These are phyloP conservation scores for Melinopterus prodromus DNA, from an alignment of 2,888 invertebrate genomes.

Conservation along the genomic window DNA sequence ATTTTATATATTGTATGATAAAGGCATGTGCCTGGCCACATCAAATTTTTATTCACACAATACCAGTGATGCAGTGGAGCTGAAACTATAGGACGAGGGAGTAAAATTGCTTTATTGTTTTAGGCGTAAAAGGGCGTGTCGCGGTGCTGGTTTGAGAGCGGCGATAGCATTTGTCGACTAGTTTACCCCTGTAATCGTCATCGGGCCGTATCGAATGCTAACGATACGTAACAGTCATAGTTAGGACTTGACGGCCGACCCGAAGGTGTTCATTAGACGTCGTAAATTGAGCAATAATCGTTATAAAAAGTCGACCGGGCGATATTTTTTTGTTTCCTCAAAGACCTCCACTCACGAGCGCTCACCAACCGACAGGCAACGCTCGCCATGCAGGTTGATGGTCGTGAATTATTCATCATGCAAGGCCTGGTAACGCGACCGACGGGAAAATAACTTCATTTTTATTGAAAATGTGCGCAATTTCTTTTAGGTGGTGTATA, in stretches of 20 bases:
- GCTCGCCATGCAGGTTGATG: neutral
- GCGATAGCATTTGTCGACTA: conserved; percentile 4
- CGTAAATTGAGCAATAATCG: conserved; percentile 4
- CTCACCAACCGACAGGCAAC: neutral
- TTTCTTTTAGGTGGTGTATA: neutral
- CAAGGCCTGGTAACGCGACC: neutral
- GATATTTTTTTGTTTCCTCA: neutral
- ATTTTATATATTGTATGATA: too few relatives aligned
- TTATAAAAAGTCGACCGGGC: conserved; percentile 4
- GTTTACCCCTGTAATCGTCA: conserved; percentile 4
- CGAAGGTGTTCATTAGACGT: neutral
- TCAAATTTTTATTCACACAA: too few relatives aligned
- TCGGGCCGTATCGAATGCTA: neutral
- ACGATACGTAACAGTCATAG: neutral
- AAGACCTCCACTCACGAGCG: neutral
- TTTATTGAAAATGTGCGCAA: neutral
- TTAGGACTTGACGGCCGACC: neutral
- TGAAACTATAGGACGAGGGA: too few relatives aligned
- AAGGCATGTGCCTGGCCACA: too few relatives aligned
- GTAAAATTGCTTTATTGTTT: neutral
- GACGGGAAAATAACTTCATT: neutral
- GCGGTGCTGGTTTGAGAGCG: neutral
- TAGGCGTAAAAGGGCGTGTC: neutral
- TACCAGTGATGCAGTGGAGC: too few relatives aligned
- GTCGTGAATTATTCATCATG: conserved; percentile 4